Evolutionary conservation across 53 echinoderm and acorn worm genomes (phyloP).

Genomic region (Holothuria scabra): DNA sequence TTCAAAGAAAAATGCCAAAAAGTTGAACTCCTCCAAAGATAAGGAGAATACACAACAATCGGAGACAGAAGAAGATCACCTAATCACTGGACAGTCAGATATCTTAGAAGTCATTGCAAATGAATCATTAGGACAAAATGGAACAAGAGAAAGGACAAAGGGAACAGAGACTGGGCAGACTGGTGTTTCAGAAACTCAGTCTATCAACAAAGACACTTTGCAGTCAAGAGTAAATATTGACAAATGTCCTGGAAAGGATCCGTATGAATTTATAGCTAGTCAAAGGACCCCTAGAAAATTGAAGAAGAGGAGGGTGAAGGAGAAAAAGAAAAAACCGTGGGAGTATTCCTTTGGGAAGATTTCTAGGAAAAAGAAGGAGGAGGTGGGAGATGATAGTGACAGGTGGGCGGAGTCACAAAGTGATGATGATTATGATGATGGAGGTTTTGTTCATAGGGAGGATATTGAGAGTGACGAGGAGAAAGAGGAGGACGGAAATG

Average conservation of each 20-base stretch:
- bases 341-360: slow-evolving; percentile 42
- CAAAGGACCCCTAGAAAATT: slow-evolving; percentile 89
- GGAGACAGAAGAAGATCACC: neutral
- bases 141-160: neutral
- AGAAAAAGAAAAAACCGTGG: slow-evolving; percentile 50
- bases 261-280: slow-evolving; percentile 93
- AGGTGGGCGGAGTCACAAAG: neutral
- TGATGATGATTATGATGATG: slow-evolving; percentile 32
- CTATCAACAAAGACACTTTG: too few species aligned
- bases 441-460: slow-evolving; percentile 15
- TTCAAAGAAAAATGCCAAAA: neutral
- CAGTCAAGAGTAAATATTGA: too few species aligned
- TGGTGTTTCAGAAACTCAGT: too few species aligned
- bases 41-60: neutral
- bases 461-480: slow-evolving; percentile 18
- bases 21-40: neutral
- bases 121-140: slow-evolving; percentile 17
- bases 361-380: neutral
- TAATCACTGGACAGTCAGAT: neutral
- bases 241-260: slow-evolving; percentile 47
- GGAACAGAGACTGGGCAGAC: neutral
- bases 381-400: neutral
- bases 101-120: slow-evolving; percentile 23
- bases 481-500: neutral
- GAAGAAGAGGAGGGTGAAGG: slow-evolving; percentile 49